These are phyloP conservation scores for Zygogramma bicolorata DNA, from an alignment of 2,888 invertebrate species.

Conservation along the genomic window DNA sequence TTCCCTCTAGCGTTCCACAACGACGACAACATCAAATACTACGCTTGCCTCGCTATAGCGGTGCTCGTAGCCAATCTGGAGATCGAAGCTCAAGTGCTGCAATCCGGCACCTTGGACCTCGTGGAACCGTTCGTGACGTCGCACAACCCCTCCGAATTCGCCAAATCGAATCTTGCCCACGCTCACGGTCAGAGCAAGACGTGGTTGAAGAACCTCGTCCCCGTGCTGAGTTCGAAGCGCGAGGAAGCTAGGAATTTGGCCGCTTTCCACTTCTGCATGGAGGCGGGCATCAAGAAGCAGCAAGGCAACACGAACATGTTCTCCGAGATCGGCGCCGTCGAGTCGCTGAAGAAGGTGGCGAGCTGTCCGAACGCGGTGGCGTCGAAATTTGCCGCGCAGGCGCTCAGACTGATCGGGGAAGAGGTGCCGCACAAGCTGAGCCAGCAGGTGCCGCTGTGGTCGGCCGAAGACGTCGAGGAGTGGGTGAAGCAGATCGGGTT, in stretches of 20 bases:
- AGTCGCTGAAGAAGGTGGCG: slow-evolving; percentile 94
- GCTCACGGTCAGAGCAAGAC: slow-evolving; percentile 96
- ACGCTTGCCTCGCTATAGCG: slow-evolving; percentile 97
- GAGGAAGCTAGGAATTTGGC: slow-evolving; percentile 97
- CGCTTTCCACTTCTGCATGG: slow-evolving; percentile 99
- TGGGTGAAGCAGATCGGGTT: slow-evolving; percentile 99
- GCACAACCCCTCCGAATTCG: slow-evolving; percentile 96
- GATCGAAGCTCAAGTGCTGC: slow-evolving; percentile 95
- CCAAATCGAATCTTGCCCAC: slow-evolving; percentile 90
- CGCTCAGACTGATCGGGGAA: slow-evolving; percentile 92
- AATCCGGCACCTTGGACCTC: slow-evolving; percentile 95
- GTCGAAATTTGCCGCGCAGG: slow-evolving; percentile 96
- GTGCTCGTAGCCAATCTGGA: slow-evolving; percentile 97
- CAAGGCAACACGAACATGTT: slow-evolving; percentile 93
- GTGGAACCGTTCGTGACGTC: slow-evolving; percentile 97
- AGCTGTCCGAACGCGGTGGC: slow-evolving; percentile 98
- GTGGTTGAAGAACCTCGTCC: slow-evolving; percentile 93
- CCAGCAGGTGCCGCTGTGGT: slow-evolving; percentile 98
- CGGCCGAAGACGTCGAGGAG: slow-evolving; percentile 94
- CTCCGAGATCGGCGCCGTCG: slow-evolving; percentile 93
- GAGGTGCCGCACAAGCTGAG: slow-evolving; percentile 97
- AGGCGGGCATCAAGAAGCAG: slow-evolving; percentile 96
- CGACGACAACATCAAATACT: slow-evolving; percentile 98
- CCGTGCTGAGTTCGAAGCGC: slow-evolving; percentile 92
- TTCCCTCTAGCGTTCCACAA: slow-evolving; percentile 97